Conservation (phyloP, 2,888 invertebrate species). For the Dryobotodes eremita region DNA sequence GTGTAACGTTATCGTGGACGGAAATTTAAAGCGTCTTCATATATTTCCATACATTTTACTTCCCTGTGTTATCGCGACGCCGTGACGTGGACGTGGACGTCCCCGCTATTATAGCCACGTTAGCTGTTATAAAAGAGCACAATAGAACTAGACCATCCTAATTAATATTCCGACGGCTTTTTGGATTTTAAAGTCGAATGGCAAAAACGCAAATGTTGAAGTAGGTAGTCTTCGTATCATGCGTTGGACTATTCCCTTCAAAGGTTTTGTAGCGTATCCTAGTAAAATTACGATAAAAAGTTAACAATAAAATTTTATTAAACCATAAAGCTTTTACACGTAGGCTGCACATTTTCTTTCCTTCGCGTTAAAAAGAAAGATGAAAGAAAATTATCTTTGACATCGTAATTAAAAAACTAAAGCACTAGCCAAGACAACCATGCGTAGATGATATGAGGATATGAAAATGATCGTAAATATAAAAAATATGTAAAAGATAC, state of each 20-base stretch:
- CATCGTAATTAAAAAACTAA: conserved; percentile 39
- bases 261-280: conserved; percentile 13
- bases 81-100: too few species aligned
- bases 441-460: conserved; percentile 23
- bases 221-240: background rate
- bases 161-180: conserved; percentile 1
- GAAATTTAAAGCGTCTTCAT: background rate
- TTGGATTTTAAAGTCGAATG: background rate
- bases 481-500: conserved; percentile 60
- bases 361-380: conserved; percentile 42
- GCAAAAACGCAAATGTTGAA: background rate
- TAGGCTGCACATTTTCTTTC: conserved; percentile 21
- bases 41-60: background rate
- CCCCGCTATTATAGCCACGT: background rate
- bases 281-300: conserved; percentile 21
- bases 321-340: conserved; percentile 38
- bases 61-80: too few species aligned
- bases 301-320: conserved; percentile 30
- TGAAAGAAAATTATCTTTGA: conserved; percentile 53
- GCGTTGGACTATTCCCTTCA: background rate
- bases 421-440: conserved; percentile 32
- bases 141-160: background rate
- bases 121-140: background rate
- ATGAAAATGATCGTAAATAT: conserved; percentile 65
- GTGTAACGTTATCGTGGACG: background rate